A percentile compares a stretch with the other conserved stretches of the same genome.
phyloP scores from a whole-genome alignment of 2,888 invertebrate genomes.

The Melanostoma mellinum region DNA sequence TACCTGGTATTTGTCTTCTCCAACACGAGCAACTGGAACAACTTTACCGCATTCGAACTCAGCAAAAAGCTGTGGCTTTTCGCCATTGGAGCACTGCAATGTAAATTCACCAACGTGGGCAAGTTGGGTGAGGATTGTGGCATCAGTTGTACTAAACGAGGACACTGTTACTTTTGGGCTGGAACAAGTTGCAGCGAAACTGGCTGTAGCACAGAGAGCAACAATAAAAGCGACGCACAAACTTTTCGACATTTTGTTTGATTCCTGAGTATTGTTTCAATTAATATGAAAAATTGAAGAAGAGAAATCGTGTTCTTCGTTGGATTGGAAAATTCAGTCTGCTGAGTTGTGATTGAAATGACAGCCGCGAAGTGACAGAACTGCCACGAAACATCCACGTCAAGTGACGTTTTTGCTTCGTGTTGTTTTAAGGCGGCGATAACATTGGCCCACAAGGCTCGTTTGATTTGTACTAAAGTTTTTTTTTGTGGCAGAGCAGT shows the following conservation, averaged over 20 bases:
- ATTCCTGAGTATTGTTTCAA: slow-evolving; percentile 7
- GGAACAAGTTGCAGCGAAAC: slow-evolving; percentile 81
- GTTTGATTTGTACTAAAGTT: slow-evolving; percentile 7
- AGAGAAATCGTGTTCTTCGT: slow-evolving; percentile 16
- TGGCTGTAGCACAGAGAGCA: slow-evolving; percentile 72
- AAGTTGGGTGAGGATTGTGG: slow-evolving; percentile 93
- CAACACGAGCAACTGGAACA: slow-evolving; percentile 91
- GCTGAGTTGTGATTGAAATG: slow-evolving; percentile 36
- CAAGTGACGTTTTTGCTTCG: slow-evolving; percentile 50
- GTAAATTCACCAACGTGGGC: slow-evolving; percentile 96
- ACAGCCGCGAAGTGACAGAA: slow-evolving; percentile 55
- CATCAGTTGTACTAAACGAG: slow-evolving; percentile 95
- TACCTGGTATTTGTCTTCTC: slow-evolving; percentile 92
- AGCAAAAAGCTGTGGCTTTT: slow-evolving; percentile 91
- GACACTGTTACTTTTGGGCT: slow-evolving; percentile 89
- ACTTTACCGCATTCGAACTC: slow-evolving; percentile 91
- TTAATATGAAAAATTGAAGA: slow-evolving; percentile 8
- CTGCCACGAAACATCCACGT: slow-evolving; percentile 71
- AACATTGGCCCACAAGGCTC: not conserved
- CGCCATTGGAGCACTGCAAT: slow-evolving; percentile 89
- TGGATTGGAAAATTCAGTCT: slow-evolving; percentile 53
- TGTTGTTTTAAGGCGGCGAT: not conserved
- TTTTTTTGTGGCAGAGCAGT: not conserved
- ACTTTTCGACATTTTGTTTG: slow-evolving; percentile 75
- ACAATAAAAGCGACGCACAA: slow-evolving; percentile 75